These are phyloP conservation scores for Brachypteracias leptosomus DNA, from an alignment of 2,113 vertebrate species.

Conservation along the genomic window DNA sequence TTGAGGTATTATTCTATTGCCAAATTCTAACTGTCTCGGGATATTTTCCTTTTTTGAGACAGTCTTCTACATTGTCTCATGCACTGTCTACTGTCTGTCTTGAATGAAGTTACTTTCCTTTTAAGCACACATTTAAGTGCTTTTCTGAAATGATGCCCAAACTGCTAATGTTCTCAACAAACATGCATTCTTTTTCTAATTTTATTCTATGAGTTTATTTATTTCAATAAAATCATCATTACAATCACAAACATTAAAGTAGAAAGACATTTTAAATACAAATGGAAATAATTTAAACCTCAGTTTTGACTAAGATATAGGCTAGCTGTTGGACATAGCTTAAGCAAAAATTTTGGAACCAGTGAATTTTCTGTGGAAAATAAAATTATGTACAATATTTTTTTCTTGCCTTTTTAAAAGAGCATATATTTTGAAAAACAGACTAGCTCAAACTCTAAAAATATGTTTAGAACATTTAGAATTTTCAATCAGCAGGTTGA, in stretches of 20 bases:
- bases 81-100: constrained; percentile 22
- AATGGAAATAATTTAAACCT: not conserved
- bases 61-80: constrained; percentile 13
- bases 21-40: constrained; percentile 33
- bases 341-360: not conserved
- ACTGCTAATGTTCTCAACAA: not conserved
- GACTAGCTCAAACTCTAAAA: not conserved
- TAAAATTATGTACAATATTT: not conserved
- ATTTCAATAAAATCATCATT: not conserved
- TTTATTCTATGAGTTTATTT: not conserved
- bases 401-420: not conserved
- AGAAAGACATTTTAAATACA: not conserved
- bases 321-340: not conserved
- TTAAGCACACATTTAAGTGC: constrained; percentile 31
- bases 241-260: not conserved
- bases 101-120: not conserved
- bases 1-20: not conserved
- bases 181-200: not conserved
- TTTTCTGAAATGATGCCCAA: constrained; percentile 62
- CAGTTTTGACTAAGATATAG: not conserved
- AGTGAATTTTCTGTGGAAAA: not conserved
- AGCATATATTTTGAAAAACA: not conserved
- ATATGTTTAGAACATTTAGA: not conserved
- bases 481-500: too few relatives aligned
- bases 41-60: constrained; percentile 34